phyloP scores from a whole-genome alignment of 2,888 invertebrate species.

The Megaustenia siamemsis region DNA sequence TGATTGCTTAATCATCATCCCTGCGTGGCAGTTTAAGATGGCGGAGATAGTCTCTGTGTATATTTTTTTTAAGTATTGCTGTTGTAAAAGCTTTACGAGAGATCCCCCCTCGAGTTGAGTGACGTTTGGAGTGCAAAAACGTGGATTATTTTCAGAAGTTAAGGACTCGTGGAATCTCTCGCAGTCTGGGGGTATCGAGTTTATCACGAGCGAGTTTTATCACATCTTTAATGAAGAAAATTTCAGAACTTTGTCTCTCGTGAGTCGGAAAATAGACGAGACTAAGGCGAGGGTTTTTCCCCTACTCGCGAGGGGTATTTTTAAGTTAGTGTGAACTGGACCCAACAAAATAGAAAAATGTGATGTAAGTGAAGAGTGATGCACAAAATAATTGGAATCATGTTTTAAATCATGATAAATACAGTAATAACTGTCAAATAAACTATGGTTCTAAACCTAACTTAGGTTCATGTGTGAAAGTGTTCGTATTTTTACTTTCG shows the following conservation, averaged over 20 bases:
- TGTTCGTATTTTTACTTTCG: no score
- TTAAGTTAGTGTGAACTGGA: neutral
- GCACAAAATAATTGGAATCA: no score
- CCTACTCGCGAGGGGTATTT: neutral
- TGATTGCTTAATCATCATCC: slow-evolving; percentile 33
- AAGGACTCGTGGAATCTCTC: slow-evolving; percentile 11
- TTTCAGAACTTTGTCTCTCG: slow-evolving; percentile 4
- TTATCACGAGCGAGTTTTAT: slow-evolving; percentile 18
- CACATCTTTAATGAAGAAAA: slow-evolving; percentile 13
- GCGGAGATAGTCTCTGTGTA: slow-evolving; percentile 19
- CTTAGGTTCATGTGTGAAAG: no score
- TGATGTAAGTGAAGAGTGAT: no score
- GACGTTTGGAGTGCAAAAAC: slow-evolving; percentile 39
- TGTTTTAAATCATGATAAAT: no score
- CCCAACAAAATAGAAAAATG: no score
- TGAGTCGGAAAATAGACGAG: neutral
- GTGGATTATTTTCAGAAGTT: slow-evolving; percentile 19
- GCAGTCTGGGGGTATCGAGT: slow-evolving; percentile 22
- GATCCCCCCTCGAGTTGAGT: slow-evolving; percentile 30
- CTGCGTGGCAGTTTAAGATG: slow-evolving; percentile 29
- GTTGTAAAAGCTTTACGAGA: slow-evolving; percentile 26
- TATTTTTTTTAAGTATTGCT: slow-evolving; percentile 16
- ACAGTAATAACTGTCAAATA: no score
- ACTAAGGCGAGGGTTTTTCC: neutral
- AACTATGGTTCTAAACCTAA: no score